A percentile compares a stretch with the other conserved stretches of the same genome.
Conservation (phyloP, 2,888 invertebrate genomes). For the Andrena trimmerana region DNA sequence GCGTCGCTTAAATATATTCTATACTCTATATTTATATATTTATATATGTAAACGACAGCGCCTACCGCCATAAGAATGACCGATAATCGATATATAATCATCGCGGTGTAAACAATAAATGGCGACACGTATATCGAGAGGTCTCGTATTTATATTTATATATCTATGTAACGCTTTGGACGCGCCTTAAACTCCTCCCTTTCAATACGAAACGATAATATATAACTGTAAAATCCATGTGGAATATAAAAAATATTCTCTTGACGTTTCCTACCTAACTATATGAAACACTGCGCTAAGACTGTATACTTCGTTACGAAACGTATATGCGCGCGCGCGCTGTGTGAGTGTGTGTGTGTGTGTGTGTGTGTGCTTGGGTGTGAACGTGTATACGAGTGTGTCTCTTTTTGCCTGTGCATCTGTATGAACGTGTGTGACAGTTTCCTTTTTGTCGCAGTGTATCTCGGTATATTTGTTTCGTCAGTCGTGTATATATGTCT, state of each 20-base stretch:
- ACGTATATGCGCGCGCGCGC: conserved; percentile 42
- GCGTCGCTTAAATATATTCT: conserved; percentile 31
- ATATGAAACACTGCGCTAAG: conserved; percentile 77
- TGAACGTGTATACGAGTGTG: not conserved
- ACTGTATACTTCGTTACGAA: conserved; percentile 75
- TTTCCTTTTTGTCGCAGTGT: not conserved
- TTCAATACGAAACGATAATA: conserved; percentile 75
- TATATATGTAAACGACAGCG: conserved; percentile 65
- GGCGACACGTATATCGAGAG: conserved; percentile 72
- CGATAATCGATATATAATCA: conserved; percentile 68
- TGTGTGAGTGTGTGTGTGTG: conserved; percentile 1
- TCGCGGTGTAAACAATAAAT: conserved; percentile 72
- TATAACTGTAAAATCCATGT: conserved; percentile 78
- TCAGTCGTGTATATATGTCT: not conserved
- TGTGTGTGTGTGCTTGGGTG: not conserved
- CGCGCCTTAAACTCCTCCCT: conserved; percentile 68
- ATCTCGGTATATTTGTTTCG: not conserved
- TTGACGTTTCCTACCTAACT: conserved; percentile 79
- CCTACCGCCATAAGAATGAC: conserved; percentile 68
- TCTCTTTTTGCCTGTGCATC: not conserved
- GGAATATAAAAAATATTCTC: conserved; percentile 83
- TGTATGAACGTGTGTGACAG: not conserved
- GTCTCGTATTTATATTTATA: conserved; percentile 59
- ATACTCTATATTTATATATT: conserved; percentile 50
- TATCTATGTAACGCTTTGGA: conserved; percentile 70